Conservation (phyloP, 2,113 vertebrate species). For the Aviceda subcristata region DNA sequence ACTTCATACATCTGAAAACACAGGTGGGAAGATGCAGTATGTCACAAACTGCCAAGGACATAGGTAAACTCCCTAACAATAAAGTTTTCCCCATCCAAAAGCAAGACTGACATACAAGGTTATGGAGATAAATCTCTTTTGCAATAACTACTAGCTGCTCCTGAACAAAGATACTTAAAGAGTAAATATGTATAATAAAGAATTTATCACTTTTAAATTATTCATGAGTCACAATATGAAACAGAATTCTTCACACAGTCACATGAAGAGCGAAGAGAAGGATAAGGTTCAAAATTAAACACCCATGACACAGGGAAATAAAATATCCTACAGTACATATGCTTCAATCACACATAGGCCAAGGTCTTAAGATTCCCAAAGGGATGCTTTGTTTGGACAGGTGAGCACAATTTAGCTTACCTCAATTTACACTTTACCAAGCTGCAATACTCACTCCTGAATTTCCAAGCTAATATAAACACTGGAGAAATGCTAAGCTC, state of each 20-base stretch:
- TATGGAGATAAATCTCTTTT: background rate
- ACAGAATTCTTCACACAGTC: background rate
- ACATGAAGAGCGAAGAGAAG: background rate
- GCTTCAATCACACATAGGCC: background rate
- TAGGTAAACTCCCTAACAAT: background rate
- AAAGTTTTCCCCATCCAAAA: background rate
- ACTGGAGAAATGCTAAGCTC: background rate
- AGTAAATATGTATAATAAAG: background rate
- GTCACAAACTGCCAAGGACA: background rate
- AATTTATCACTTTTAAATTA: background rate
- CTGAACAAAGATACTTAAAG: background rate
- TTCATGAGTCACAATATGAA: background rate
- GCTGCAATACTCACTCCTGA: background rate
- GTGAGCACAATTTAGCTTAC: background rate
- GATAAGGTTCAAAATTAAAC: background rate
- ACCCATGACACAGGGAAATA: background rate
- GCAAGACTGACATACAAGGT: background rate
- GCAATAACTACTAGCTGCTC: background rate
- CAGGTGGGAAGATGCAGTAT: background rate
- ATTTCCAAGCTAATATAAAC: background rate
- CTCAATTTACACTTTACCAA: background rate
- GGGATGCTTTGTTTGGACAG: background rate
- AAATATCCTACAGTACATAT: background rate
- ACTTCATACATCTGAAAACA: background rate
- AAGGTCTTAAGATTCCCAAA: background rate